Base-by-base conservation (phyloP, 1,140 invertebrate genomes). In the Penaeus vannamei region DNA sequence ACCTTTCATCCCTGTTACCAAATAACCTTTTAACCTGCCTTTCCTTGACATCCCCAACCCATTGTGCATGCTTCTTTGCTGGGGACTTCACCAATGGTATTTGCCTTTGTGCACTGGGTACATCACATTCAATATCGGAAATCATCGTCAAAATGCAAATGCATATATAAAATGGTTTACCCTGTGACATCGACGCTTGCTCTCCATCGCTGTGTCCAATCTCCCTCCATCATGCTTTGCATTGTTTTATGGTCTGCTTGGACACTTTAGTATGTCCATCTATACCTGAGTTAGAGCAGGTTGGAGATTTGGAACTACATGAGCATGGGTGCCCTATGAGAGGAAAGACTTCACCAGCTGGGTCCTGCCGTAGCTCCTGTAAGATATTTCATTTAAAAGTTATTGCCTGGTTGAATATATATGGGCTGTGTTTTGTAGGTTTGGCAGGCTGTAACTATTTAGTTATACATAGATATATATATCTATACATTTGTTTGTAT, bases 311-410 rank as follows among this genome's bases (percentile, higher is more conserved):
- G 86, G 89, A 91, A 84, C 89, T 90, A 72, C 91, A 91, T 90
- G 91, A 91, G 88, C 84, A 91, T 85, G 91, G 91, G 77, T 91
- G 91, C 87, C 91, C 91, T 10, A 59, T 91, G 66, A 91, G 86
- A 69, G 84, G 87, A 62, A 90, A 90, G 66, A 79, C 90, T 36
- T 91, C 91, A 61, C 86, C 90, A 62, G 85, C 89, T 23, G 89
- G 91, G 42, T 91, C 89, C 81, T 90, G 86, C 87, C 91, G 91
- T 86, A 87, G 89, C 89, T 91, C 86, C 80, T 90, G 89, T 91
- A 91, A 91, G 91, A 36, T 60, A 82, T 66, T 22, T n/a, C 32
- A 29, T 60, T 42, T 60, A 42, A 76, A 76, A 29, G 26, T 76
- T 29, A 36, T 29, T 76, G 26, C 26, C 26, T 76, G 26, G 69